Evolutionary conservation across 1,140 invertebrate genomes (phyloP).

Genomic region (Pseudobourletiella spinata): DNA sequence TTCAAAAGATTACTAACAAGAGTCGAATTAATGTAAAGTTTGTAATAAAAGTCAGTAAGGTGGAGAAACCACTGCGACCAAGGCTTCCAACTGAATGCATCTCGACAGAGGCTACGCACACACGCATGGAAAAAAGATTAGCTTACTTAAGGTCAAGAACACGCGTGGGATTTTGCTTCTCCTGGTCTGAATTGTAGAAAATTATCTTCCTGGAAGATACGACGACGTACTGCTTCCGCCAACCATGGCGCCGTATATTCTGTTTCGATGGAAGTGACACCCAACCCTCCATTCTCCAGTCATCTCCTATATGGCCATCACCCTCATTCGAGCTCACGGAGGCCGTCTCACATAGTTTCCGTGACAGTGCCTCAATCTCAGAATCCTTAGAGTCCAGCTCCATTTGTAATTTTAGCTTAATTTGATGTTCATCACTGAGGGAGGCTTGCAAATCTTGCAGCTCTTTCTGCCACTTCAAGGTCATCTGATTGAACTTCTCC

Average conservation of each 20-base stretch:
- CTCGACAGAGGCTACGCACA: too few species aligned
- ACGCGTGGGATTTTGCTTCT: slow-evolving; percentile 88
- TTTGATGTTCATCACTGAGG: slow-evolving; percentile 56
- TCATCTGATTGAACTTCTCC: slow-evolving; percentile 83
- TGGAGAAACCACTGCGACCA: too few species aligned
- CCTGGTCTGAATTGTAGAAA: slow-evolving; percentile 91
- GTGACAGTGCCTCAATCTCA: slow-evolving; percentile 84
- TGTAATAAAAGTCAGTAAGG: too few species aligned
- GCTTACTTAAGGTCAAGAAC: slow-evolving; percentile 87
- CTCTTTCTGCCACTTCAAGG: slow-evolving; percentile 68
- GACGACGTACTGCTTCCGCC: slow-evolving; percentile 95
- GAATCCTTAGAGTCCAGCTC: slow-evolving; percentile 92
- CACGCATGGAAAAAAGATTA: too few species aligned
- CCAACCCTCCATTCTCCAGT: slow-evolving; percentile 71
- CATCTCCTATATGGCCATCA: slow-evolving; percentile 25
- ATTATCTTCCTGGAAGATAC: slow-evolving; percentile 95
- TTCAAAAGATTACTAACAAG: too few species aligned
- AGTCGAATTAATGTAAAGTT: too few species aligned
- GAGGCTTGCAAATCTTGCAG: slow-evolving; percentile 70
- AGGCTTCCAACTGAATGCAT: too few species aligned
- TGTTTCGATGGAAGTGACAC: slow-evolving; percentile 89
- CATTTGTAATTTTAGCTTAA: slow-evolving; percentile 75
- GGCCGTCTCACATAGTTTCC: slow-evolving; percentile 55
- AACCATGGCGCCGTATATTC: slow-evolving; percentile 89
- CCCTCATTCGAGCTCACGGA: slow-evolving; percentile 34